phyloP scores from a whole-genome alignment of 2,113 vertebrate genomes.

The Ranitomeya variabilis region DNA sequence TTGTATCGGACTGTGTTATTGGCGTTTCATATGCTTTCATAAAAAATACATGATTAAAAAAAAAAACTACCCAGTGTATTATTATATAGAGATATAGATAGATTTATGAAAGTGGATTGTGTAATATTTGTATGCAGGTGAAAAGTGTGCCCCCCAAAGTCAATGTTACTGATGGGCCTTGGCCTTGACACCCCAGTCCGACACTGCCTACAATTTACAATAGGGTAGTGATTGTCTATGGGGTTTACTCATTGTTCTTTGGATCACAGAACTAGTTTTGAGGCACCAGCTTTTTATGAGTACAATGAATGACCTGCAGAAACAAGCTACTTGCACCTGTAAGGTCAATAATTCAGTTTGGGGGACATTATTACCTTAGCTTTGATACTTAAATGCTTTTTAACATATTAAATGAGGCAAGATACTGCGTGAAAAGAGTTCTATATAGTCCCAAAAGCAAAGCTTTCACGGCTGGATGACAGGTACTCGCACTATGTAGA shows the following conservation, averaged over 20 bases:
- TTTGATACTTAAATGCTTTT: background rate
- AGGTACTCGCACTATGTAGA: background rate
- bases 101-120: too few relatives aligned
- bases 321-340: background rate
- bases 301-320: background rate
- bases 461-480: background rate
- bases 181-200: too few relatives aligned
- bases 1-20: too few relatives aligned
- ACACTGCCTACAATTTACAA: background rate
- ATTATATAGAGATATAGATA: too few relatives aligned
- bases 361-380: background rate
- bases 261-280: background rate
- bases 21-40: too few relatives aligned
- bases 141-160: too few relatives aligned
- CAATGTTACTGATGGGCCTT: too few relatives aligned
- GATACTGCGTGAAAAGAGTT: background rate
- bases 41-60: too few relatives aligned
- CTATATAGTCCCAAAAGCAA: background rate
- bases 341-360: background rate
- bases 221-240: background rate
- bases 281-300: background rate
- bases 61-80: too few relatives aligned
- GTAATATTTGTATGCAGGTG: too few relatives aligned
- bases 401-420: background rate
- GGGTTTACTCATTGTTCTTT: background rate